These are phyloP conservation scores for Drosophila mercatorum DNA, from an alignment of 2,888 invertebrate genomes.

Conservation along the genomic window DNA sequence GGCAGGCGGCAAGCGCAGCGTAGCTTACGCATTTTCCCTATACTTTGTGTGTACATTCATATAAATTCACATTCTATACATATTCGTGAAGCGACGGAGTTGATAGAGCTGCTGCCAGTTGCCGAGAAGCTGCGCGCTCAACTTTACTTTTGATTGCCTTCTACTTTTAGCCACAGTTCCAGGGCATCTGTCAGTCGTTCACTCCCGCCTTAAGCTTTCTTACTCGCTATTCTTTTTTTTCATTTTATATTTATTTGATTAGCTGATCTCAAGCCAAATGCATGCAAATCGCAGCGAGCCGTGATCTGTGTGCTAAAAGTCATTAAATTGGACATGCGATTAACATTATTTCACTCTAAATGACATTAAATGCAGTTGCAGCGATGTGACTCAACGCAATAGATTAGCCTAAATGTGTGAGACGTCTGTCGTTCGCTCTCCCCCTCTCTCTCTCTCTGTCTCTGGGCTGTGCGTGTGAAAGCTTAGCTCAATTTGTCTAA, in stretches of 20 bases:
- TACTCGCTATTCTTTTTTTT: background rate
- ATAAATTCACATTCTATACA: no score
- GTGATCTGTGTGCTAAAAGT: slow-evolving; percentile 66
- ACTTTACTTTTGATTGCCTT: no score
- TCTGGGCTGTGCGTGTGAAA: slow-evolving; percentile 20
- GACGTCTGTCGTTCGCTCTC: background rate
- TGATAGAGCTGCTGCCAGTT: no score
- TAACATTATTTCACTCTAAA: slow-evolving; percentile 77
- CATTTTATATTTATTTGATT: slow-evolving; percentile 42
- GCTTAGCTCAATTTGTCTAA: slow-evolving; percentile 6
- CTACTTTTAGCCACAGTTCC: no score
- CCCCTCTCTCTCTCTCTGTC: background rate
- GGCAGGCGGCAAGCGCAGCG: no score
- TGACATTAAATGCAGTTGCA: slow-evolving; percentile 66
- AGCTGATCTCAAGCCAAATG: slow-evolving; percentile 52
- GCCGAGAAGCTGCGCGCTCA: no score
- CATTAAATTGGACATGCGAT: slow-evolving; percentile 78
- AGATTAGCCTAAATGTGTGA: slow-evolving; percentile 60
- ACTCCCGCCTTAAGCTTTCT: background rate
- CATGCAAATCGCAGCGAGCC: slow-evolving; percentile 54
- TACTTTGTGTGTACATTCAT: no score
- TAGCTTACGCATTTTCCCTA: no score
- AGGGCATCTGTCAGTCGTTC: background rate
- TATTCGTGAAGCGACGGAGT: no score
- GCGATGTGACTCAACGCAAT: slow-evolving; percentile 45